Evolutionary conservation across 2,888 invertebrate species (phyloP), one percentile per base, ranked within the genome.

Genomic region (Chouioia cunea): DNA sequence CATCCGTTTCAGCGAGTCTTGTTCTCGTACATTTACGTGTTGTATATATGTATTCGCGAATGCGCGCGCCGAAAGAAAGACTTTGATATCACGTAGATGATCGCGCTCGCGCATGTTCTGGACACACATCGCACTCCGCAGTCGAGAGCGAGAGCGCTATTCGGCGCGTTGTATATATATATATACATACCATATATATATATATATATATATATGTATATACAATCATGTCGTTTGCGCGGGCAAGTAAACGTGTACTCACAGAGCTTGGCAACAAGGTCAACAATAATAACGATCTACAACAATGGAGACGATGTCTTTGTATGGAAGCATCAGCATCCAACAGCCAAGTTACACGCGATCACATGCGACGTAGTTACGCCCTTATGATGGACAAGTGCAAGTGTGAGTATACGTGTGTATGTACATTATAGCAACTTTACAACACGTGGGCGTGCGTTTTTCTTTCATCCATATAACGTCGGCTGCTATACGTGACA

Each of bases 341-440:
- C n/a, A 8, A 10, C 50, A 50, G 16, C 12, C 56, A 15, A n/a
- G 62, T 70, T 12, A 60, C 67, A 46, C 36, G 20, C 16, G 71
- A 68, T 4, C 14, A 22, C 59, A 81, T 85, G 84, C 79, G 75
- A 43, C 73, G 79, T 4, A 82, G 83, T 75, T 85, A 85, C 67
- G 72, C 70, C 27, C 83, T 75, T 74, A 79, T 80, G 78, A 77
- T 78, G 65, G 81, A 82, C 4, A 85, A 85, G 76, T 85, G 81
- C 75, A 79, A 79, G 76, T 85, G 85, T 85, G 70, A 85, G 85
- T 85, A 78, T 60, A 44, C 18, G 8, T 48, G 27, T 27, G 10
- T 27, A 52, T 20, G 16, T 23, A 15, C 58, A 18, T 14, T 3
- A 2, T 2, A 15, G 36, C 6, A 12, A 36, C 6, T 10, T 36